A percentile compares a stretch with the other conserved stretches of the same genome.
phyloP scores from a whole-genome alignment of 1,140 invertebrate species.

The Drosophila rhopaloa region DNA sequence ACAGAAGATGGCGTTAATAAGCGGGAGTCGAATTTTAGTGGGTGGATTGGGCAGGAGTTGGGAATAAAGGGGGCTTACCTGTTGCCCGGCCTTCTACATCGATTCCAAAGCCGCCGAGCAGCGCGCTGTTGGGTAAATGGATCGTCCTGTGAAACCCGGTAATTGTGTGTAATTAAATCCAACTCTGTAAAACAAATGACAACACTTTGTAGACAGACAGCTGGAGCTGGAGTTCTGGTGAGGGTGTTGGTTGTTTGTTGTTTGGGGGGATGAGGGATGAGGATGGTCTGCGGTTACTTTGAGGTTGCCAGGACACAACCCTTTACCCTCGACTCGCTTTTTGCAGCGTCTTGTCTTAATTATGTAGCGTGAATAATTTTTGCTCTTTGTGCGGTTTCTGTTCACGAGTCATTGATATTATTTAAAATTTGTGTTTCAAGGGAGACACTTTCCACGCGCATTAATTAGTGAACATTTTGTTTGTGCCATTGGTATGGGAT shows the following conservation, averaged over 20 bases:
- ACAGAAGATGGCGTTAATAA: conserved; percentile 73
- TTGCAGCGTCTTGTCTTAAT: conserved; percentile 72
- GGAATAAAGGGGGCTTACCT: conserved; percentile 55
- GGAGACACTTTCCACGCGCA: conserved; percentile 11
- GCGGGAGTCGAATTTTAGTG: conserved; percentile 38
- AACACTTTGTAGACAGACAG: conserved; percentile 58
- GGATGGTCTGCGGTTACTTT: conserved; percentile 25
- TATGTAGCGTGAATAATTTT: conserved; percentile 83
- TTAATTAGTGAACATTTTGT: conserved; percentile 58
- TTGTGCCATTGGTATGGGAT: not conserved
- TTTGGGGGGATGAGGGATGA: not conserved
- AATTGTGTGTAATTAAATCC: conserved; percentile 84
- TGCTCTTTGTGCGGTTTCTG: conserved; percentile 49
- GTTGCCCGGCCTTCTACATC: conserved; percentile 56
- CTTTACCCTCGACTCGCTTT: conserved; percentile 35
- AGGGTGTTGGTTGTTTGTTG: not conserved
- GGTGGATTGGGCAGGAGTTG: conserved; percentile 1
- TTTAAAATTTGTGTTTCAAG: conserved; percentile 30
- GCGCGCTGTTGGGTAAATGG: conserved; percentile 71
- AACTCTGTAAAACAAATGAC: conserved; percentile 68
- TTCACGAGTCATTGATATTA: conserved; percentile 68
- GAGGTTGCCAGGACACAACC: conserved; percentile 62
- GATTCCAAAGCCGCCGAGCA: conserved; percentile 12
- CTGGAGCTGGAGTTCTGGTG: conserved; percentile 7
- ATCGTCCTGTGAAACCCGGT: conserved; percentile 77